Conservation (phyloP, 2,888 invertebrate genomes). For the Volucella bombylans region DNA sequence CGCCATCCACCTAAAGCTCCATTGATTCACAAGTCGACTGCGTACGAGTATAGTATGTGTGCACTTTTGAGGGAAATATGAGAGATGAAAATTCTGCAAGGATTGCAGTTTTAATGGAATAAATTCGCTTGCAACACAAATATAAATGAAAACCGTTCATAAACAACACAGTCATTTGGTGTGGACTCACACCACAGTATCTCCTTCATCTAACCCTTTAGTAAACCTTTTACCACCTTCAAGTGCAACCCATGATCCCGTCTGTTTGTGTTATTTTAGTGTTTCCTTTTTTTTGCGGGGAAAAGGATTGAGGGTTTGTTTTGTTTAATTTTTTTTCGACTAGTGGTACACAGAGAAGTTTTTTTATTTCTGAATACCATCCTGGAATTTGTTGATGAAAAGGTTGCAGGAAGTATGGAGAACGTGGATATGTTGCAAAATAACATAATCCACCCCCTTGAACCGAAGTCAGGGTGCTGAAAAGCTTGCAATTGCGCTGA, state of each 20-base stretch:
- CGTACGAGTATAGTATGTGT: too few species aligned
- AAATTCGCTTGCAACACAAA: slow-evolving; percentile 52
- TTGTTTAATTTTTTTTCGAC: slow-evolving; percentile 7
- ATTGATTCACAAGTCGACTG: slow-evolving; percentile 5
- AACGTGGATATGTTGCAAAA: slow-evolving; percentile 40
- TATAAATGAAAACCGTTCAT: slow-evolving; percentile 58
- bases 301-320: slow-evolving; percentile 32
- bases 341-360: slow-evolving; percentile 39
- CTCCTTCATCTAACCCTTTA: background rate
- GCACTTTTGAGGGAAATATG: background rate
- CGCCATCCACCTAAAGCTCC: background rate
- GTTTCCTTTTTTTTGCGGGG: background rate
- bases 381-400: slow-evolving; percentile 21
- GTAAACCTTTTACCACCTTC: background rate
- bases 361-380: background rate
- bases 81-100: slow-evolving; percentile 42
- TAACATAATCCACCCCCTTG: slow-evolving; percentile 37
- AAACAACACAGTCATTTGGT: slow-evolving; percentile 59
- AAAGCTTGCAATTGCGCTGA: slow-evolving; percentile 70
- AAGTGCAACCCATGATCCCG: slow-evolving; percentile 3
- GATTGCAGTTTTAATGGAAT: slow-evolving; percentile 67
- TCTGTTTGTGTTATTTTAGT: slow-evolving; percentile 40
- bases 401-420: slow-evolving; percentile 18
- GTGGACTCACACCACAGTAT: background rate
- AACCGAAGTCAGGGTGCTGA: slow-evolving; percentile 43